phyloP scores from a whole-genome alignment of 2,113 vertebrate genomes.

The Ciconia boyciana region DNA sequence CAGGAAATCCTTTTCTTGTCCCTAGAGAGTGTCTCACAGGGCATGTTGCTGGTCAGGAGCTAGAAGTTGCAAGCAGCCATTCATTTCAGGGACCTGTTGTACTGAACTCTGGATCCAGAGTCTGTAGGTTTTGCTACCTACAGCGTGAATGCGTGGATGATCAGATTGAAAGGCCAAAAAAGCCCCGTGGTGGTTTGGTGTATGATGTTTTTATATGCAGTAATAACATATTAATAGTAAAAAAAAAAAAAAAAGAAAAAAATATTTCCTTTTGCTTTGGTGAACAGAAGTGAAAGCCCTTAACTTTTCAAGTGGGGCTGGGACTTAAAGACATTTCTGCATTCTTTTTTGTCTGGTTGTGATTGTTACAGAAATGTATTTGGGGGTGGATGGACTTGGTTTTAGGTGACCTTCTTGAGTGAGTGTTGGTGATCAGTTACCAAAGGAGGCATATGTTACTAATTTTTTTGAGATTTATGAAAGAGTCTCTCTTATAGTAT shows the following conservation, averaged over 20 bases:
- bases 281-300: not conserved
- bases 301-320: not conserved
- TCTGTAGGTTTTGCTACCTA: not conserved
- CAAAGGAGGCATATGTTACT: not conserved
- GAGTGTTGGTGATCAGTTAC: not conserved
- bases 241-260: not conserved
- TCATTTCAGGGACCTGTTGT: not conserved
- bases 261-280: not conserved
- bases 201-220: not conserved
- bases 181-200: not conserved
- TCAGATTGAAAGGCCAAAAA: not conserved
- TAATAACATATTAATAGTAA: not conserved
- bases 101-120: not conserved
- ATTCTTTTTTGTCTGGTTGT: not conserved
- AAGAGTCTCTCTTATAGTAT: not conserved
- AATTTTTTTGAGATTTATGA: slow-evolving; percentile 14
- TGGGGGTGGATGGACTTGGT: not conserved
- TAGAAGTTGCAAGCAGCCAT: not conserved
- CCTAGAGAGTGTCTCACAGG: not conserved
- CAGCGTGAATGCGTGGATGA: accelerated
- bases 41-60: not conserved
- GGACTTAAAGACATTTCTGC: not conserved
- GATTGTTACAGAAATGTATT: not conserved
- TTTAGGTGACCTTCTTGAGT: slow-evolving; percentile 11
- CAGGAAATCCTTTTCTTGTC: not conserved